Evolutionary conservation across 2,888 invertebrate species (phyloP), one percentile per base, ranked within the genome.

Genomic region (Stenodera caucasica): DNA sequence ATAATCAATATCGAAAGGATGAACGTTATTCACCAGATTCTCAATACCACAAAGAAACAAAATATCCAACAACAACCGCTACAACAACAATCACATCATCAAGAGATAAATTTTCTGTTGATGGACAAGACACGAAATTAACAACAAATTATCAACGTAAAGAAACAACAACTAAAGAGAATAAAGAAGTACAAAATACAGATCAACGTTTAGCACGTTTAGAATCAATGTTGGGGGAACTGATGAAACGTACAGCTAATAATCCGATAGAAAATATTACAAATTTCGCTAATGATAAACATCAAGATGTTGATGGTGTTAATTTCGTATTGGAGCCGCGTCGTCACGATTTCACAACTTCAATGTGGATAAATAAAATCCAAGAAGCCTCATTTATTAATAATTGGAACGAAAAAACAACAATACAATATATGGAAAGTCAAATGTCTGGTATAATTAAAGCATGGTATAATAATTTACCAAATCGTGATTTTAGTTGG

Each of bases 361-460:
- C 75, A 0, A 65, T 71, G 69, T 75, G 75, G 75, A 61, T 75
- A 33, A 75, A 74, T 61, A 66, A 65, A 51, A 64, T 75, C 14
- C 71, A 70, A 60, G 72, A 73, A 35, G 65, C 67, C 23, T 70
- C 72, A 54, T 50, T 73, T 32, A 62, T 68, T 7, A 61, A 66
- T 51, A 68, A 69, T 40, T 72, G 66, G 57, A 67, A 72, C 57
- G 75, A 75, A 26, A 68, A 65, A 51, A 65, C 61, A 8, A 68
- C 69, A 18, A 71, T 75, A 30, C 61, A 67, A 35, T 73, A 65
- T 60, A 59, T 72, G 61, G 64, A 65, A 45, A 68, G 61, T 49
- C 66, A 70, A 65, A 74, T 75, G 73, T 66, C 72, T 18, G 73
- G 75, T 12, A 66, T 74, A 52, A 66, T 75, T 35, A 75, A 75